Conservation (phyloP, 2,888 invertebrate species). For the Phyllotreta cruciferae region DNA sequence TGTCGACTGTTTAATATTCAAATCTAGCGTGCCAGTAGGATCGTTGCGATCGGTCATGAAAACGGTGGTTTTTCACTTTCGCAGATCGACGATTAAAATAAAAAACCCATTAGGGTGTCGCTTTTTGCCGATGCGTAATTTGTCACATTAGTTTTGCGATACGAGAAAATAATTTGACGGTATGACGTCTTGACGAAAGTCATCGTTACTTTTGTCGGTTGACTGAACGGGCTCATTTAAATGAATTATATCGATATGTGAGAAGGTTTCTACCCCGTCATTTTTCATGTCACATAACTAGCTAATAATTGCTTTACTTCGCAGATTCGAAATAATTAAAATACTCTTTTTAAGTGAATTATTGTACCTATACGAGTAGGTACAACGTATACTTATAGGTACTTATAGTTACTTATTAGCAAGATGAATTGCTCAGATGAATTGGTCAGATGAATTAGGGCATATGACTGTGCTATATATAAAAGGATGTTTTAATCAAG, state of each 20-base stretch:
- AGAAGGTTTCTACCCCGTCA: slow-evolving; percentile 25
- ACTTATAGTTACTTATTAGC: no score
- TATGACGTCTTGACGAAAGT: slow-evolving; percentile 30
- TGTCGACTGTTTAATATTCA: slow-evolving; percentile 49
- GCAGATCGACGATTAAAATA: slow-evolving; percentile 46
- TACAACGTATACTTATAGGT: no score
- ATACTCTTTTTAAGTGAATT: no score
- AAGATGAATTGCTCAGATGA: no score
- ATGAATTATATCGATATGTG: slow-evolving; percentile 38
- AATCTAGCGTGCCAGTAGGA: slow-evolving; percentile 37
- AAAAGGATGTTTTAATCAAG: no score
- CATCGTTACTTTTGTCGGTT: slow-evolving; percentile 31
- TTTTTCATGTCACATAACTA: neutral
- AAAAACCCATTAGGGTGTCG: slow-evolving; percentile 49
- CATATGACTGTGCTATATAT: no score
- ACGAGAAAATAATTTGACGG: slow-evolving; percentile 52
- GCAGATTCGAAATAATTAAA: no score
- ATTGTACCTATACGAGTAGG: no score
- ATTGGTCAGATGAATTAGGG: no score
- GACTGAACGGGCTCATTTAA: slow-evolving; percentile 27
- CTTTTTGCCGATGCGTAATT: slow-evolving; percentile 44
- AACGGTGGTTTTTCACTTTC: slow-evolving; percentile 36
- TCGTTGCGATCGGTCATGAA: slow-evolving; percentile 50
- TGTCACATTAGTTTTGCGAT: slow-evolving; percentile 50
- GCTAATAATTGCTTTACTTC: no score